phyloP scores from a whole-genome alignment of 2,888 invertebrate species.

The Acleris holmiana region DNA sequence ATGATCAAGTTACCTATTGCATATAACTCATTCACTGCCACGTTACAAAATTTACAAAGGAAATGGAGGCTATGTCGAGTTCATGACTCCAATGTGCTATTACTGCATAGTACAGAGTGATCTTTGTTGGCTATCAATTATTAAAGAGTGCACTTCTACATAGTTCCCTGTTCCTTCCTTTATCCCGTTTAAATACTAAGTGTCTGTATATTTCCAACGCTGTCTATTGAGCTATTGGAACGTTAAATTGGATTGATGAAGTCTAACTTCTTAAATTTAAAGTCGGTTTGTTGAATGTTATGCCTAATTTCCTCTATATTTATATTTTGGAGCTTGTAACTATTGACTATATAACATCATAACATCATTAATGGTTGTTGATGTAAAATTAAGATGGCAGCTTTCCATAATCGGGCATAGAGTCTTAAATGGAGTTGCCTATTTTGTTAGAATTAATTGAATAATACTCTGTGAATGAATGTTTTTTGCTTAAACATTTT shows the following conservation, averaged over 20 bases:
- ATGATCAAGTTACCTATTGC: conserved; percentile 3
- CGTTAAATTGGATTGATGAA: not conserved
- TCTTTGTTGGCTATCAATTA: not conserved
- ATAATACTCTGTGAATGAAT: conserved; percentile 31
- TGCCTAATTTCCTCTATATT: too few relatives aligned
- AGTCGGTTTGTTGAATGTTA: too few relatives aligned
- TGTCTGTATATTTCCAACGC: not conserved
- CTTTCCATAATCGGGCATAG: conserved; percentile 25
- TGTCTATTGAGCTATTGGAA: not conserved
- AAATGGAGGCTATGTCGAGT: too few relatives aligned
- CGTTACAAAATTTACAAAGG: too few relatives aligned
- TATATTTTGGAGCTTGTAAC: not conserved
- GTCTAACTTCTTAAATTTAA: too few relatives aligned
- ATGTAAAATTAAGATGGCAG: conserved; percentile 29
- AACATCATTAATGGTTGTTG: conserved; percentile 14
- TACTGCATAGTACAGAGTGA: not conserved
- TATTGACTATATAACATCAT: conserved; percentile 12
- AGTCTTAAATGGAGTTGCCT: conserved; percentile 19
- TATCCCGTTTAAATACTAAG: not conserved
- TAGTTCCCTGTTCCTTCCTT: not conserved
- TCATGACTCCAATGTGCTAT: too few relatives aligned
- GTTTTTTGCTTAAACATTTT: conserved; percentile 15
- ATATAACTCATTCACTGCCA: not conserved
- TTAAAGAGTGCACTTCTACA: not conserved
- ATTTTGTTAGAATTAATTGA: conserved; percentile 35